Base-by-base conservation (phyloP, 2,888 invertebrate genomes). In the Exocentrus adspersus region DNA sequence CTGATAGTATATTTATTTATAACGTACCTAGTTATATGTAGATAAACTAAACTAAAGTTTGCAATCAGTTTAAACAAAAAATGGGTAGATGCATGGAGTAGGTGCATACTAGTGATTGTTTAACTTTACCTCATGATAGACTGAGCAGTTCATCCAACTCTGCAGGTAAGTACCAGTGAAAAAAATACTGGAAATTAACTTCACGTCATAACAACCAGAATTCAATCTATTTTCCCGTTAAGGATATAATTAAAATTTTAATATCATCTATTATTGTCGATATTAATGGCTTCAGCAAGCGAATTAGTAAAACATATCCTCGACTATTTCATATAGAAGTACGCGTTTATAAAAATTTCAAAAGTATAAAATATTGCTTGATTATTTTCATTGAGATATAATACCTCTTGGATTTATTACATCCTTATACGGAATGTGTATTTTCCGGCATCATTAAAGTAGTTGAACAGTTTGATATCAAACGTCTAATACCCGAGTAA, bases 371-470 rank as follows among this genome's bases (percentile, higher is more conserved):
- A 37, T 37, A 37, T 37, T 37, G 14, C n/a, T 37, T 37, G n/a
- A 37, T 37, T 37, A 37, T 14, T n/a, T 37, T 9, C 12, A 37
- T 5, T 24, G 7, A 5, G 12, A n/a, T 37, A 37, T 37, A 37
- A 37, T 37, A 37, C 4, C n/a, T 37, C 10, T n/a, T 37, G 14
- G 14, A 37, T 37, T 37, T 37, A 37, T 37, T 37, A n/a, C 37
- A 37, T 37, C 37, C 37, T 37, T 37, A 37, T n/a, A n/a, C n/a
- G 37, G 37, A 37, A 37, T n/a, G n/a, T n/a, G n/a, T 37, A 37
- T 37, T 5, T 37, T 14, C 37, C n/a, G 14, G n/a, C 10, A n/a
- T 37, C 37, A 37, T 37, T 37, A 37, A 37, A 37, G 14, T 37
- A 37, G n/a, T 37, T 37, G n/a, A n/a, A 37, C 37, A 12, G n/a